phyloP scores from a whole-genome alignment of 2,797 vertebrate species.

The Chelmon rostratus region DNA sequence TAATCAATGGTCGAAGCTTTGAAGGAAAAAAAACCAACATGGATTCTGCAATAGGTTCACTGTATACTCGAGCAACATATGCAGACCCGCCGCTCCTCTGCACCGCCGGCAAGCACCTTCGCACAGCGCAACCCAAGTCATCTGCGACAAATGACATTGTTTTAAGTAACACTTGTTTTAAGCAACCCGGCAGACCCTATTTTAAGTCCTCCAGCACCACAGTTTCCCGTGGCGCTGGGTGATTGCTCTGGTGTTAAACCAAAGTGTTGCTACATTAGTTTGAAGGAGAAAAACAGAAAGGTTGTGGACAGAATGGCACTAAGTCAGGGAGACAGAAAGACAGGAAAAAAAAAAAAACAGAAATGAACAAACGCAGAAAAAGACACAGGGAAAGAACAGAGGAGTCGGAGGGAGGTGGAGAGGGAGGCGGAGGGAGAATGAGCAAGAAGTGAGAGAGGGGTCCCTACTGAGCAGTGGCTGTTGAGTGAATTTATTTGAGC shows the following conservation, averaged over 20 bases:
- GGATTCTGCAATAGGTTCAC: constrained; percentile 29
- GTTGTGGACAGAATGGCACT: constrained; percentile 20
- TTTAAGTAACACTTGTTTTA: constrained; percentile 47
- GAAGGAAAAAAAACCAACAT: constrained; percentile 30
- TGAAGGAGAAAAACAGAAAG: constrained; percentile 41
- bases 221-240: constrained; percentile 36
- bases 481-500: constrained; percentile 83
- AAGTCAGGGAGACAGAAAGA: constrained; percentile 41
- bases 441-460: constrained; percentile 55
- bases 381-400: constrained; percentile 38
- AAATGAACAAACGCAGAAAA: constrained; percentile 50
- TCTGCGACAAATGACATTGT: constrained; percentile 41
- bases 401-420: constrained; percentile 44
- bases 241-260: constrained; percentile 57
- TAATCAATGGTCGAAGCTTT: constrained; percentile 61
- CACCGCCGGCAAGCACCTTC: not conserved
- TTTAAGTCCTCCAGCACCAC: constrained; percentile 11
- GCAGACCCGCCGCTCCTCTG: constrained; percentile 4
- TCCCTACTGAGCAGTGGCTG: constrained; percentile 77
- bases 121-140: constrained; percentile 12
- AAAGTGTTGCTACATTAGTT: constrained; percentile 38
- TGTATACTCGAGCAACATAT: constrained; percentile 7
- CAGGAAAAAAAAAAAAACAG: constrained; percentile 37
- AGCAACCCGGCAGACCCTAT: constrained; percentile 19
- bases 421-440: constrained; percentile 53